Percentiles rank a stretch among this genome's conserved stretches.
Evolutionary conservation across 1,140 invertebrate genomes (phyloP).

Genomic region (Drosophila micromelanica): DNA sequence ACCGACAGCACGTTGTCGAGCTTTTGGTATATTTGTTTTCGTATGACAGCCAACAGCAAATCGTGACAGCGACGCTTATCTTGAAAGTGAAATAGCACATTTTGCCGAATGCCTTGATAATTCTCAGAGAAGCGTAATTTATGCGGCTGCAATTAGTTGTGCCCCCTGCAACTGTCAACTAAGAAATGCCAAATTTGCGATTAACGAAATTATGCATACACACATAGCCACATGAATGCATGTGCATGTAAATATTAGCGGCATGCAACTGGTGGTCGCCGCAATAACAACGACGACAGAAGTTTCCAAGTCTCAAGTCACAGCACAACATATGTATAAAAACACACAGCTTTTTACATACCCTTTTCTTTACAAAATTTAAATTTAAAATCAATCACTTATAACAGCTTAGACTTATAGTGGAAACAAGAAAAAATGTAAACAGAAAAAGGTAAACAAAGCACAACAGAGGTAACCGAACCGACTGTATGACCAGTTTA

Average conservation of each 20-base stretch:
- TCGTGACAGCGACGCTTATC: conserved; percentile 61
- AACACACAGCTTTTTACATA: conserved; percentile 1
- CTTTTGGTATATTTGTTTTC: conserved; percentile 54
- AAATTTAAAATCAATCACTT: not conserved
- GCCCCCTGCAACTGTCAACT: conserved; percentile 55
- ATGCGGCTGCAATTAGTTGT: conserved; percentile 65
- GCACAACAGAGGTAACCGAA: not conserved
- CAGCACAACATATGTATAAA: not conserved
- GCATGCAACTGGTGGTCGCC: conserved; percentile 42
- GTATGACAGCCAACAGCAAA: conserved; percentile 32
- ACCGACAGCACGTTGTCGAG: conserved; percentile 40
- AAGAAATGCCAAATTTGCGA: conserved; percentile 40
- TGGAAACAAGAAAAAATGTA: conserved; percentile 22
- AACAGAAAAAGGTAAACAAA: conserved; percentile 54
- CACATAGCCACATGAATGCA: not conserved
- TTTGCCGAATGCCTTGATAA: conserved; percentile 6
- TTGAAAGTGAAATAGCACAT: conserved; percentile 30
- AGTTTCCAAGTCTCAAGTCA: not conserved
- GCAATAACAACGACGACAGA: not conserved
- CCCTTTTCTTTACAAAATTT: not conserved
- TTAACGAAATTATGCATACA: conserved; percentile 13
- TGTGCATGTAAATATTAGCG: conserved; percentile 2
- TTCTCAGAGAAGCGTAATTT: conserved; percentile 49
- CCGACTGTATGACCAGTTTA: conserved; percentile 14
- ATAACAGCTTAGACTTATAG: not conserved